phyloP scores from a whole-genome alignment of 1,140 invertebrate species.

The Leptinotarsa texana region DNA sequence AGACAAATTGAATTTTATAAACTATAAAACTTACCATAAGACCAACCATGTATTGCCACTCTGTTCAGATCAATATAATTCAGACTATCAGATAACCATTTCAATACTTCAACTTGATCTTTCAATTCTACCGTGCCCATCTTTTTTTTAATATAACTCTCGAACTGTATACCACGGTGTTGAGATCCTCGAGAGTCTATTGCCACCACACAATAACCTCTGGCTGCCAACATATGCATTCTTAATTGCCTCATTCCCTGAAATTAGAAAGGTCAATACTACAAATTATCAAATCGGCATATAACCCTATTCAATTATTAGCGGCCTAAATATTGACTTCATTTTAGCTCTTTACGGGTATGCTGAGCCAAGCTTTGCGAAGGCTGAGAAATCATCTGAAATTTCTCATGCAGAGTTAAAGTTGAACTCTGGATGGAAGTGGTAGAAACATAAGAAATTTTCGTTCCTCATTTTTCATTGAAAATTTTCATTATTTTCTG shows the following conservation, averaged over 20 bases:
- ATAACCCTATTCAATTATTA: too few species aligned
- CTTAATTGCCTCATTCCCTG: constrained; percentile 87
- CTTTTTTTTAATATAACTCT: constrained; percentile 82
- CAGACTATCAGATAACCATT: constrained; percentile 80
- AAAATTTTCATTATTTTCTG: too few species aligned
- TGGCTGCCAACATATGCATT: constrained; percentile 93
- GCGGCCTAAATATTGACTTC: too few species aligned
- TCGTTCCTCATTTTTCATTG: too few species aligned
- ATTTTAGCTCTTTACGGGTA: too few species aligned
- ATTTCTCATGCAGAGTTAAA: too few species aligned
- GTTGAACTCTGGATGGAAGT: too few species aligned
- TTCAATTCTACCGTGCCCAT: constrained; percentile 95
- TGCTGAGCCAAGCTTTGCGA: too few species aligned
- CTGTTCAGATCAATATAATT: constrained; percentile 90
- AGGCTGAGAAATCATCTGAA: too few species aligned
- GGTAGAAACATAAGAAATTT: too few species aligned
- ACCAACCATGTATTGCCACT: constrained; percentile 97
- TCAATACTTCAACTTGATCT: constrained; percentile 95
- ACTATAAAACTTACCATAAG: constrained; percentile 74
- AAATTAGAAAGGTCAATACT: constrained; percentile 9
- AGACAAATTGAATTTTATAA: not conserved
- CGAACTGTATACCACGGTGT: constrained; percentile 89
- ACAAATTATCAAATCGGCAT: too few species aligned
- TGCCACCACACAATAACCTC: constrained; percentile 94
- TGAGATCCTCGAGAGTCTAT: constrained; percentile 95